A percentile compares a stretch with the other conserved stretches of the same genome.
phyloP scores from a whole-genome alignment of 2,797 vertebrate species.

The Silurus lanzhouensis region DNA sequence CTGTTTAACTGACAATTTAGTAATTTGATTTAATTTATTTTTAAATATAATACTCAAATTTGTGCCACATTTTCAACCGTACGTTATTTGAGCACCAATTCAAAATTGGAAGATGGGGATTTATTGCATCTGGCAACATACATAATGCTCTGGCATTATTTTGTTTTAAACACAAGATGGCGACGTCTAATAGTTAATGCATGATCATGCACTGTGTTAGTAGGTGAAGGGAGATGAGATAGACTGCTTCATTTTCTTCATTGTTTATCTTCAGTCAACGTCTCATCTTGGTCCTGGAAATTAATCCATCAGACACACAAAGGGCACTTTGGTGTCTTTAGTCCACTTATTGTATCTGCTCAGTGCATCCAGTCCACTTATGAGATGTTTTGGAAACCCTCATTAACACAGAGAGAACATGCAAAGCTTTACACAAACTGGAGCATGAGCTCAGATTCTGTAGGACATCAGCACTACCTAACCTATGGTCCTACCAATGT shows the following conservation, averaged over 20 bases:
- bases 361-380: neutral
- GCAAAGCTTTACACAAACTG: neutral
- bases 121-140: neutral
- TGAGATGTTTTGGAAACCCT: neutral
- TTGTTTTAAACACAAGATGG: slow-evolving; percentile 10
- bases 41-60: neutral
- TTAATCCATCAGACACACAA: neutral
- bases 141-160: neutral
- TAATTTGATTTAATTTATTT: neutral
- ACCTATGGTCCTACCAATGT: neutral
- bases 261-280: neutral
- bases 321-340: neutral
- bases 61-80: neutral
- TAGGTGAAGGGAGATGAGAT: neutral
- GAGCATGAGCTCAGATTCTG: neutral
- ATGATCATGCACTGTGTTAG: neutral
- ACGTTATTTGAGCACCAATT: neutral
- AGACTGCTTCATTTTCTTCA: neutral
- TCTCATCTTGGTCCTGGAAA: neutral
- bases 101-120: neutral
- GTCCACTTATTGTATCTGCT: too few species aligned
- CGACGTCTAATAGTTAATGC: neutral
- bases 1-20: neutral
- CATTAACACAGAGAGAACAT: neutral
- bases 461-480: too few species aligned